Evolutionary conservation across 2,888 invertebrate genomes (phyloP).

Genomic region (Eupithecia vulgata): DNA sequence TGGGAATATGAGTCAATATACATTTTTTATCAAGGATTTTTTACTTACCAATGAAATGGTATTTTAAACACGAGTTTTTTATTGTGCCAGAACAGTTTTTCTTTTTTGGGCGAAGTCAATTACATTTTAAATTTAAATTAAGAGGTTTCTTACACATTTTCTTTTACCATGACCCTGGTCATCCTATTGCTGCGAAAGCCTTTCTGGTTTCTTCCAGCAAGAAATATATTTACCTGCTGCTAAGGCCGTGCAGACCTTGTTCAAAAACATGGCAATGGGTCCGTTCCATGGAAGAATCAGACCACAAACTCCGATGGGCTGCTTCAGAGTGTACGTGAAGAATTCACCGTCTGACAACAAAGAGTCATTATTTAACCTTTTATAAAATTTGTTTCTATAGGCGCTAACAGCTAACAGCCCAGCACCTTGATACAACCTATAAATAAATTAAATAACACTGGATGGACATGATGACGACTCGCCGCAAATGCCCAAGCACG

Average conservation of each 20-base stretch:
- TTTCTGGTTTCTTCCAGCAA: background rate
- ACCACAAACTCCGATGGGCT: constrained; percentile 88
- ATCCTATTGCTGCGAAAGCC: background rate
- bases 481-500: no score
- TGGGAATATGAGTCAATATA: constrained; percentile 31
- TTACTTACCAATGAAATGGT: background rate
- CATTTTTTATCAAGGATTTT: background rate
- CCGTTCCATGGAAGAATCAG: constrained; percentile 96
- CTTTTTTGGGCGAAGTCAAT: no score
- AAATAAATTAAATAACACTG: no score
- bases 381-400: no score
- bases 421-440: no score
- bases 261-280: constrained; percentile 93
- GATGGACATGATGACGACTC: no score
- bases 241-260: constrained; percentile 88
- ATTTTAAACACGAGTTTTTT: background rate
- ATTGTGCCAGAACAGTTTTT: no score
- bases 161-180: background rate
- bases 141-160: no score
- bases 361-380: background rate
- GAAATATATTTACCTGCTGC: constrained; percentile 70
- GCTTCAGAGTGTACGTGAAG: constrained; percentile 84
- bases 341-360: constrained; percentile 37
- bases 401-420: no score
- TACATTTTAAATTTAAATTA: background rate